Evolutionary conservation across 1,140 invertebrate species (phyloP), one percentile per base, ranked within the genome.

Genomic region (Aphis craccivora): DNA sequence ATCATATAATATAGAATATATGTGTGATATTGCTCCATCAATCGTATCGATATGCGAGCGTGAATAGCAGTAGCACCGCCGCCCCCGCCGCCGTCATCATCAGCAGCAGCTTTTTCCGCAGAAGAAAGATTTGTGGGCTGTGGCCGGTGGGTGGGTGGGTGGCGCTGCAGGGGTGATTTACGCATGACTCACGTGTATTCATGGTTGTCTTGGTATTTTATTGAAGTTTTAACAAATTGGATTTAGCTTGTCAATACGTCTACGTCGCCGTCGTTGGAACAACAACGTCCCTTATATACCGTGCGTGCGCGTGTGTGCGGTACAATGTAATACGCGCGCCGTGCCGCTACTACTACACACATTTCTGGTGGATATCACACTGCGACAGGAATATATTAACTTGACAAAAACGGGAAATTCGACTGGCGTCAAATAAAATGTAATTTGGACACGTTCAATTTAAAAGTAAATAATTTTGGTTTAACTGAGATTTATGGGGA

Each of bases 401-500:
- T 93, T 84, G 81, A 86, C 81, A 37, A 93, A 93, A 93, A 93
- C 91, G 91, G 81, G 91, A 93, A 93, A 93, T 93, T 84, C 91
- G 91, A 86, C 91, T 93, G 91, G 48, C 91, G 91, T 93, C 91
- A 93, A 93, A 93, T 93, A 93, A 93, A 93, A 93, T 84, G 91
- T 84, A 93, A 93, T 93, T 93, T 84, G 91, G 81, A 93, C 91
- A n/a, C 81, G 91, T 93, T 93, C 91, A 55, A 93, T 93, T 84
- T 93, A 93, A 93, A 93, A 93, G 91, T 93, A 93, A 93, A 93
- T 93, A 93, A 93, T 93, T 93, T 93, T 81, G 91, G 91, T 93
- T 93, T 93, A 93, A 93, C 91, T 93, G 91, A 93, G 91, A 93
- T 93, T 93, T 93, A 93, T 84, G 81, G 91, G 81, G 0, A 51